Base-by-base conservation (phyloP, 2,113 vertebrate species). In the Campylorhamphus procurvoides region DNA sequence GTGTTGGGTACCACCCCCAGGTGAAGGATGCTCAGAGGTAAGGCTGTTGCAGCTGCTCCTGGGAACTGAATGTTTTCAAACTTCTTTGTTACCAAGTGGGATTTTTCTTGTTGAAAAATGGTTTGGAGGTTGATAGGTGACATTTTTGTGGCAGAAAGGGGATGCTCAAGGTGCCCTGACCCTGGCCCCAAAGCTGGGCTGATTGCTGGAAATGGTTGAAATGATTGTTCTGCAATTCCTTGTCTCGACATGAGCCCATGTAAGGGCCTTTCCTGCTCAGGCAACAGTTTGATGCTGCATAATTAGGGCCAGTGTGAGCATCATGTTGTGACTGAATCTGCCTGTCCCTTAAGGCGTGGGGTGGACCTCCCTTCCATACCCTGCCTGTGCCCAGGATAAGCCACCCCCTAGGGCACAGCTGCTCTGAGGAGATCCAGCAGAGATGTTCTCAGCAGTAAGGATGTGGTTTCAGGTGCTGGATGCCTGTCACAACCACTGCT, bases 201-300 rank as follows among this genome's bases (percentile, higher is more conserved):
- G 55, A 40, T 35, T 66, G 22, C 46, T 89, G 78, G 35, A 56
- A 44, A 12, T 23, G 33, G 14, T 13, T 35, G 64, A 40, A 56
- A 35, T 74, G 52, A 44, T 55, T 20, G 12, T 28, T 59, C 31
- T 63, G 42, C 22, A 35, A 5, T 44, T 89, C n/a, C 12, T 44
- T 19, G 5, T n/a, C 64, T 56, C 0, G 0, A 5, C 4, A 3
- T 8, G 29, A 76, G 40, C 25, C 58, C 18, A 6, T 2, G 0
- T 7, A 19, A 12, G 22, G 17, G 64, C 49, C 9, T 0, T 10
- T 19, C 24, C 72, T 71, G 78, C 66, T 71, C 1, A 0, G 8
- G 19, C 52, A 19, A 1, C 4, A 17, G 3, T 46, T 28, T 5
- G 64, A 10, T 7, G 39, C 59, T n/a, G 2, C 4, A 2, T 47